Evolutionary conservation across 2,797 vertebrate genomes (phyloP).

Genomic region (Trichosurus vulpecula): DNA sequence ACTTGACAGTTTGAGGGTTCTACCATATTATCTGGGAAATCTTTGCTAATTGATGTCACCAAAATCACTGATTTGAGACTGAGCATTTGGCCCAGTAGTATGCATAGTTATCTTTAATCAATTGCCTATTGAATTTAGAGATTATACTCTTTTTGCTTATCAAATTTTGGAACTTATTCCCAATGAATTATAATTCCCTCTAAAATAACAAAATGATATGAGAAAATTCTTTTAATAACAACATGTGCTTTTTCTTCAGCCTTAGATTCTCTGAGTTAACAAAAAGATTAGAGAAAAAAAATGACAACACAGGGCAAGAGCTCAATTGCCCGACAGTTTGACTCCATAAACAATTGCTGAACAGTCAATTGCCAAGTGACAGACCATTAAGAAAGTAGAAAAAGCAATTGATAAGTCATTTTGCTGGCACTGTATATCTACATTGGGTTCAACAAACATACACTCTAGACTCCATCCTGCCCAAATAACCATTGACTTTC

Average conservation of each 20-base stretch:
- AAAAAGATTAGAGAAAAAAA: slow-evolving; percentile 4
- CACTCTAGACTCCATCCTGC: not conserved
- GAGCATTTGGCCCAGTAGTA: slow-evolving; percentile 42
- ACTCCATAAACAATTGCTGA: not conserved
- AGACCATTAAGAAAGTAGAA: not conserved
- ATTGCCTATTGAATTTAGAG: slow-evolving; percentile 60
- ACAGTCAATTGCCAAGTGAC: not conserved
- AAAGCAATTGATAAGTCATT: not conserved
- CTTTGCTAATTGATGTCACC: slow-evolving; percentile 63
- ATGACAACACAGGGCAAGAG: not conserved
- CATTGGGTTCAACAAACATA: not conserved
- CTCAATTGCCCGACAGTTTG: not conserved
- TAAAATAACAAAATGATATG: not conserved
- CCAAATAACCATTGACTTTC: not conserved
- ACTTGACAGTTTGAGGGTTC: slow-evolving; percentile 48
- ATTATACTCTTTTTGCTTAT: slow-evolving; percentile 39
- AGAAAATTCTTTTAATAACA: slow-evolving; percentile 11
- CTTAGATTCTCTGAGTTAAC: not conserved
- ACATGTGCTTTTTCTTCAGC: not conserved
- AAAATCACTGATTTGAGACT: slow-evolving; percentile 67
- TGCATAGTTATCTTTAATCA: slow-evolving; percentile 58
- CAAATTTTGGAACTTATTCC: slow-evolving; percentile 1
- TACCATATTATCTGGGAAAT: slow-evolving; percentile 62
- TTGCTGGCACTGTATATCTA: not conserved
- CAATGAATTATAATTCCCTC: not conserved